These are phyloP conservation scores for Labia minor DNA, from an alignment of 2,888 invertebrate species.

Conservation along the genomic window DNA sequence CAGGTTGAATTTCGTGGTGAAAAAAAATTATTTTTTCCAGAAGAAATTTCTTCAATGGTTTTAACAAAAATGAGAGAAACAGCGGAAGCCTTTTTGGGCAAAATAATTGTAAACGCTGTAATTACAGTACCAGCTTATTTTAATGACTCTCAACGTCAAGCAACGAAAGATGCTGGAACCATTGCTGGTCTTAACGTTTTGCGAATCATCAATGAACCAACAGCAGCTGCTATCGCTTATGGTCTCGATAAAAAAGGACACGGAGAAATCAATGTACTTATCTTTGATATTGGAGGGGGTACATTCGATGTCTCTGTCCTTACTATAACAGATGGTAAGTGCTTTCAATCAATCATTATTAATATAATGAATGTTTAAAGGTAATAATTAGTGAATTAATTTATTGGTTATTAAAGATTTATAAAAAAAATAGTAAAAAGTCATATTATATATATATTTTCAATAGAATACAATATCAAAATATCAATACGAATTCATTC, in stretches of 20 bases:
- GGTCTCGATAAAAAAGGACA: conserved; percentile 40
- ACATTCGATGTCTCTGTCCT: conserved; percentile 29
- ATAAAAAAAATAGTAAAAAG: too few species aligned
- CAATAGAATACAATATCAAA: too few species aligned
- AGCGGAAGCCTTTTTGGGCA: conserved; percentile 39
- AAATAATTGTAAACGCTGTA: conserved; percentile 41
- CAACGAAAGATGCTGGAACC: conserved; percentile 56
- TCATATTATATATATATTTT: too few species aligned
- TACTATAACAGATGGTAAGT: not conserved
- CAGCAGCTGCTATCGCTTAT: conserved; percentile 41
- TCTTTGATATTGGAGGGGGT: conserved; percentile 44
- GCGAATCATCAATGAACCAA: conserved; percentile 49
- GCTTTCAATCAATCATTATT: too few species aligned
- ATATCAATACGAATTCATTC: too few species aligned
- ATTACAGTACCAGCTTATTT: conserved; percentile 52
- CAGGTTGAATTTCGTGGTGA: not conserved
- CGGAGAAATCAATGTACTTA: conserved; percentile 36
- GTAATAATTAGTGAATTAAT: too few species aligned
- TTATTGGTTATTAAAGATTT: too few species aligned
- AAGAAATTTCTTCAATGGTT: not conserved
- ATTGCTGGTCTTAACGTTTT: conserved; percentile 51
- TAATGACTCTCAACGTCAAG: conserved; percentile 55
- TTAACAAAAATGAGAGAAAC: conserved; percentile 31
- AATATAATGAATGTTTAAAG: too few species aligned
- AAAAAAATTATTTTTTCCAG: not conserved